These are phyloP conservation scores for Adrianichthys oophorus DNA, from an alignment of 2,797 vertebrate genomes.

Conservation along the genomic window DNA sequence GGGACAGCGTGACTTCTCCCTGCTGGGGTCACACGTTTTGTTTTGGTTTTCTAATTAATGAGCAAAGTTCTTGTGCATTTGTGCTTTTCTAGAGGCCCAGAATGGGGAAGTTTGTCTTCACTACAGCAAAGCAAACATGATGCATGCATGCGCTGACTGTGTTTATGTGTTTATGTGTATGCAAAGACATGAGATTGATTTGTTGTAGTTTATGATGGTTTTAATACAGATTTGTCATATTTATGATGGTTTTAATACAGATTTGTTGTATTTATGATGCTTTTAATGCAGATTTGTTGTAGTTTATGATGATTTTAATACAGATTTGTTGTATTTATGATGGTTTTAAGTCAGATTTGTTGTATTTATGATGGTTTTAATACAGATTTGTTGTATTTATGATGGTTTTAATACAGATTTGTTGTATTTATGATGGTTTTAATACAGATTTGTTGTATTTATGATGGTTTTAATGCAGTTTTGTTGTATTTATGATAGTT, in stretches of 20 bases:
- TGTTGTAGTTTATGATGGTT: too few relatives aligned
- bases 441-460: neutral
- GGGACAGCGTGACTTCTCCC: conserved; percentile 22
- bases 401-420: too few relatives aligned
- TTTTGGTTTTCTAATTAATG: conserved; percentile 31
- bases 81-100: conserved; percentile 8
- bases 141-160: neutral
- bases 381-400: neutral
- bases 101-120: conserved; percentile 7
- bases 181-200: neutral
- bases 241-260: too few relatives aligned
- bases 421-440: too few relatives aligned
- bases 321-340: too few relatives aligned
- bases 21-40: conserved; percentile 20
- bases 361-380: too few relatives aligned
- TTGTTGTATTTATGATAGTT: too few relatives aligned
- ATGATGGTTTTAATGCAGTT: too few relatives aligned
- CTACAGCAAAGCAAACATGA: conserved; percentile 5
- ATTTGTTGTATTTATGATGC: too few relatives aligned
- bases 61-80: conserved; percentile 8
- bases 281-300: too few relatives aligned
- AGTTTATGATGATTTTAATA: too few relatives aligned
- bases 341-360: too few relatives aligned
- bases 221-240: neutral
- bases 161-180: neutral